phyloP scores from a whole-genome alignment of 2,113 vertebrate genomes.

The Gallinago media region DNA sequence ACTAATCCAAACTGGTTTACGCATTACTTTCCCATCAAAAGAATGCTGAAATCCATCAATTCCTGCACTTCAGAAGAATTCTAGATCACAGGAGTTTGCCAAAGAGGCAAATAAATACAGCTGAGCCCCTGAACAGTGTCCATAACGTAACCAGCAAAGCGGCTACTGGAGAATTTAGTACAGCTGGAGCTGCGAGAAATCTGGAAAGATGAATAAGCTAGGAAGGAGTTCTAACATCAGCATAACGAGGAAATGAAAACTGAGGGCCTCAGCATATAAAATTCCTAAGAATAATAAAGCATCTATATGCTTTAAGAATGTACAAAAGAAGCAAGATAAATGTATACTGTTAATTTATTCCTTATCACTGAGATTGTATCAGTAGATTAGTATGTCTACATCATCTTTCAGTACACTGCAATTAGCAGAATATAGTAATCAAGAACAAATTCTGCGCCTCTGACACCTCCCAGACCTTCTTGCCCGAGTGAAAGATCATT shows the following conservation, averaged over 20 bases:
- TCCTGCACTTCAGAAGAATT: neutral
- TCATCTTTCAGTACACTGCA: neutral
- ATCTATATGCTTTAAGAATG: neutral
- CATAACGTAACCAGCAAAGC: neutral
- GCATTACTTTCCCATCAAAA: neutral
- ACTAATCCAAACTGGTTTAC: neutral
- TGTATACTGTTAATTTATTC: neutral
- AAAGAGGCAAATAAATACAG: neutral
- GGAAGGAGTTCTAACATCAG: neutral
- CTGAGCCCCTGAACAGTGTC: neutral
- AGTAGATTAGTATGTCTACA: neutral
- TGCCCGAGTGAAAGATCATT: neutral
- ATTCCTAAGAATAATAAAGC: neutral
- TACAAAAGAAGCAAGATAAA: neutral
- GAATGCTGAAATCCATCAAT: neutral
- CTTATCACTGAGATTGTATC: neutral
- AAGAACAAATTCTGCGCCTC: neutral
- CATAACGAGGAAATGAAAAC: neutral
- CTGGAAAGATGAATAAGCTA: neutral
- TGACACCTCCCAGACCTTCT: neutral
- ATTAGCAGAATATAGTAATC: neutral
- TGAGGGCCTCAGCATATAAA: neutral
- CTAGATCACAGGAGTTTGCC: neutral
- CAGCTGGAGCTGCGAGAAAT: neutral
- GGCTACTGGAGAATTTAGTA: neutral